Evolutionary conservation across 2,888 invertebrate species (phyloP), one percentile per base, ranked within the genome.

Genomic region (Salpingus planirostris): DNA sequence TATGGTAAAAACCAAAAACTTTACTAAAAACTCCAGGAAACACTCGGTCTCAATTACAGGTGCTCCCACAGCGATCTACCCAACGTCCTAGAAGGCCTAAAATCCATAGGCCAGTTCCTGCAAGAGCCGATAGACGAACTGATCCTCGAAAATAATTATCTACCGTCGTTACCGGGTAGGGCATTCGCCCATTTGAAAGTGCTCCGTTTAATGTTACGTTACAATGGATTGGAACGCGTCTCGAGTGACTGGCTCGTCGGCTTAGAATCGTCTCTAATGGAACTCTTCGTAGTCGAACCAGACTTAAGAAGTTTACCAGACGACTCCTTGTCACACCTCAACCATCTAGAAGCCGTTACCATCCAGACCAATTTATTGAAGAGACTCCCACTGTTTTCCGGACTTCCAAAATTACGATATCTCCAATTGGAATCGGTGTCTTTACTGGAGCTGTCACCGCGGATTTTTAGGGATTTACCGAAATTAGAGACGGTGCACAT

Each of bases 41-140:
- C n/a, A 1, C 4, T 22, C 1, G 21, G 3, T 24, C n/a, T n/a
- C n/a, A n/a, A n/a, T 66, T 68, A 3, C 62, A 89, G 89, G 89
- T 90, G 90, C 60, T 88, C 89, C n/a, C 88, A 89, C 68, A 87
- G 88, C 68, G 88, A 88, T 55, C 65, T 89, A 33, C 76, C 80
- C 3, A 78, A 79, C 57, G 83, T 88, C 10, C 63, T 80, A 43
- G 80, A 78, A 52, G 86, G 85, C 5, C 63, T 88, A 6, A 78
- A 80, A 49, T 73, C 78, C 23, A 69, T 85, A 18, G 76, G 78
- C 39, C 73, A 77, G 28, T 72, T 71, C 38, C 66, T 86, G 29
- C 72, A 69, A 39, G 74, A 74, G 29, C 79, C 84, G 3, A 78
- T 90, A 47, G 90, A 89, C 60, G 89, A 90, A 59, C 60, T 90